Conservation (phyloP, 1,140 invertebrate species). For the Grapholita molesta region DNA sequence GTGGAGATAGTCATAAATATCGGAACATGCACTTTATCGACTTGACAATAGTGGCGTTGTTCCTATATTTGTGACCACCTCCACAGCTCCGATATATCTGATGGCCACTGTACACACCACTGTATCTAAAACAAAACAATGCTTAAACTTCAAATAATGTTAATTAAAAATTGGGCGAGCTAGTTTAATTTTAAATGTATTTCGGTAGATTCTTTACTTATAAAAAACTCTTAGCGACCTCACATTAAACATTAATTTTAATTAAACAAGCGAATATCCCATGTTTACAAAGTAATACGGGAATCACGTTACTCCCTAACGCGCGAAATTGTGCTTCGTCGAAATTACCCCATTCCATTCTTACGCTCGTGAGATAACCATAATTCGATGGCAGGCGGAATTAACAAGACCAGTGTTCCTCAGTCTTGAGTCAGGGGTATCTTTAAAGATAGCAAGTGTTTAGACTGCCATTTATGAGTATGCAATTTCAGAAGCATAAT, state of each 20-base stretch:
- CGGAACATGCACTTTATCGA: too few relatives aligned
- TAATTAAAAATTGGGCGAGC: background rate
- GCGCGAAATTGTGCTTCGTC: constrained; percentile 29
- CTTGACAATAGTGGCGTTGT: too few relatives aligned
- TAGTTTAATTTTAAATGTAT: constrained; percentile 30
- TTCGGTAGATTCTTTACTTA: too few relatives aligned
- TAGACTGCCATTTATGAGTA: too few relatives aligned
- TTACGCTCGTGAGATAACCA: constrained; percentile 43
- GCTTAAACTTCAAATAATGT: background rate
- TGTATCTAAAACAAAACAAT: background rate
- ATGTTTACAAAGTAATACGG: constrained; percentile 33
- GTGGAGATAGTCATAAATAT: too few relatives aligned
- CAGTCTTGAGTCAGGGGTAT: background rate
- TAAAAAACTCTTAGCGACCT: constrained; percentile 1
- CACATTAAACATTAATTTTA: constrained; percentile 18
- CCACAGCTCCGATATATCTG: too few relatives aligned
- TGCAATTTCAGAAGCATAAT: too few relatives aligned
- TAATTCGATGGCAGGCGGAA: constrained; percentile 38
- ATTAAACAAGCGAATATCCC: constrained; percentile 15
- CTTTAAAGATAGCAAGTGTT: constrained; percentile 30
- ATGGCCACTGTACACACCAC: too few relatives aligned
- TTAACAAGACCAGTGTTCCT: constrained; percentile 35
- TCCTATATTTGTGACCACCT: too few relatives aligned
- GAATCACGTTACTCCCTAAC: constrained; percentile 24
- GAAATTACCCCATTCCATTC: constrained; percentile 36